Conservation (phyloP, 2,797 vertebrate genomes). For the Malurus splendens region DNA sequence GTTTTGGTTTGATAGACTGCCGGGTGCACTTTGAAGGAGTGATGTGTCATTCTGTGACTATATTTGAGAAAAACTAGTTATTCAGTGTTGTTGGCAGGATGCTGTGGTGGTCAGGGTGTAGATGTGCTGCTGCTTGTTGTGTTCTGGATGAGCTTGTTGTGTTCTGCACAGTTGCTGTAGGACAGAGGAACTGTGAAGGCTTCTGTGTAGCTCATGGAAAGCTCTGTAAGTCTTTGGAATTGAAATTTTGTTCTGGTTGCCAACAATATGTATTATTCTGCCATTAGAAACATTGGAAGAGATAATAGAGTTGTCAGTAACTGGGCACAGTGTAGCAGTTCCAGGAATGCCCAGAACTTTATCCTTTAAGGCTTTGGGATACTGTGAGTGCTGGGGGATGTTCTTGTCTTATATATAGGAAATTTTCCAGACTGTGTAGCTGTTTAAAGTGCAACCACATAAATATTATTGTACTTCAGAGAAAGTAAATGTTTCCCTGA, state of each 20-base stretch:
- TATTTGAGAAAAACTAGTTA: accelerated
- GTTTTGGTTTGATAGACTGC: accelerated
- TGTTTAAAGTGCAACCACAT: not conserved
- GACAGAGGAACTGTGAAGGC: accelerated
- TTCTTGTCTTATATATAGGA: accelerated
- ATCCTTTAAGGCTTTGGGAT: not conserved
- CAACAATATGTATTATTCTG: accelerated
- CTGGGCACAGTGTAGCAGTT: not conserved
- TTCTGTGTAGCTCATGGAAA: accelerated
- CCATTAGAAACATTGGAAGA: accelerated
- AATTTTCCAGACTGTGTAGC: accelerated
- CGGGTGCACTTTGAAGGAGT: not conserved
- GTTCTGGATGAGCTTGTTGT: not conserved
- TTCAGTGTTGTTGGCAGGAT: accelerated
- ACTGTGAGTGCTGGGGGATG: accelerated
- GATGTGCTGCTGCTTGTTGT: not conserved
- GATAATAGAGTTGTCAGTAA: not conserved
- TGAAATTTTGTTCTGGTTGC: not conserved
- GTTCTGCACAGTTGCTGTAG: accelerated
- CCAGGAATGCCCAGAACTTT: not conserved
- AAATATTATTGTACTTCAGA: not conserved
- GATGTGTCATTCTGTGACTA: accelerated
- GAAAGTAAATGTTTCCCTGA: not conserved
- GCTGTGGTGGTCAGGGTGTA: accelerated
- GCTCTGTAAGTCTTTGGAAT: accelerated